phyloP scores from a whole-genome alignment of 2,888 invertebrate species.

The Andrena flavipes region DNA sequence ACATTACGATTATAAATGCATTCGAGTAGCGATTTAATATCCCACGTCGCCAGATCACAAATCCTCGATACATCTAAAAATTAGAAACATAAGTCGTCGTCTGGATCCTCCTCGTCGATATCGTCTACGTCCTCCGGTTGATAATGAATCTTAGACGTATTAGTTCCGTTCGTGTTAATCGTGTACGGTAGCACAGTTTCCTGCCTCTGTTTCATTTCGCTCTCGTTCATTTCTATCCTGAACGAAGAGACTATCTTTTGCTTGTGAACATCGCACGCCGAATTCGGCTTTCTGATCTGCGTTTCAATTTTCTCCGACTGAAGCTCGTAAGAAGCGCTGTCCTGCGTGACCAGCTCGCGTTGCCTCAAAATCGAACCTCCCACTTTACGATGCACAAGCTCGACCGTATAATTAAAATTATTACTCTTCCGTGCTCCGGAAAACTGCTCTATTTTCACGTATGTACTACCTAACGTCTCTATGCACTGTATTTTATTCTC shows the following conservation, averaged over 20 bases:
- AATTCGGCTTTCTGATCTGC: conserved; percentile 27
- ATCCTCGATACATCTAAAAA: neutral
- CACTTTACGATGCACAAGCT: conserved; percentile 73
- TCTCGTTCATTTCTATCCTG: conserved; percentile 79
- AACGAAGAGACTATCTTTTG: conserved; percentile 72
- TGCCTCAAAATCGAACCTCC: conserved; percentile 75
- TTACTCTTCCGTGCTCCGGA: conserved; percentile 40
- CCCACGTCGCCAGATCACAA: neutral
- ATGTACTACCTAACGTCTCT: conserved; percentile 79
- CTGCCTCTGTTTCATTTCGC: conserved; percentile 80
- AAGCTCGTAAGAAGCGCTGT: conserved; percentile 72
- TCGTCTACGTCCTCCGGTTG: conserved; percentile 92
- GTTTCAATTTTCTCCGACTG: conserved; percentile 63
- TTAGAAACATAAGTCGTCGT: conserved; percentile 92
- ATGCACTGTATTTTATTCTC: conserved; percentile 74
- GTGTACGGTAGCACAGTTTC: conserved; percentile 80
- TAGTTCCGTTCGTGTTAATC: conserved; percentile 61
- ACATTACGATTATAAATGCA: neutral
- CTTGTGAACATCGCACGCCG: conserved; percentile 3
- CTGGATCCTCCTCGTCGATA: conserved; percentile 94
- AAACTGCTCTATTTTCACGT: conserved; percentile 74
- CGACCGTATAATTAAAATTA: conserved; percentile 70
- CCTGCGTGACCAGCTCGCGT: conserved; percentile 75
- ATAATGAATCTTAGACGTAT: conserved; percentile 88
- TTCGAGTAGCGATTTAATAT: neutral